Percentiles rank a stretch among this genome's conserved stretches.
These are phyloP conservation scores for Australoheros scitulus DNA, from an alignment of 2,113 vertebrate genomes.

Conservation along the genomic window DNA sequence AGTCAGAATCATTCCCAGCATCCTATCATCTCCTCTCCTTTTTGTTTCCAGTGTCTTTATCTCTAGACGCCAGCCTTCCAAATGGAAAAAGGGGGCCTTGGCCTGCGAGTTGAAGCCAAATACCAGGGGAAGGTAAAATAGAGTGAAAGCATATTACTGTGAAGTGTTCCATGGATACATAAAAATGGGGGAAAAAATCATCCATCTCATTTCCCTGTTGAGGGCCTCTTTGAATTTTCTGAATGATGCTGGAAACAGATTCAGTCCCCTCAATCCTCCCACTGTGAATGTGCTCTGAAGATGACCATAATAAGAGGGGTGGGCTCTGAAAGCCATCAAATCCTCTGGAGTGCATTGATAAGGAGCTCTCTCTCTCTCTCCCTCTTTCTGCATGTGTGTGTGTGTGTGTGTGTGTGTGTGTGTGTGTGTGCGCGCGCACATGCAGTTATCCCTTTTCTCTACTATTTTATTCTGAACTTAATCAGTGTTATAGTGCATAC, in stretches of 20 bases:
- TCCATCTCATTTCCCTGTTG: constrained; percentile 75
- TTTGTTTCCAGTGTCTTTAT: constrained; percentile 65
- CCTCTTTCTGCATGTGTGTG: not conserved
- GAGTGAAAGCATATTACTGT: constrained; percentile 66
- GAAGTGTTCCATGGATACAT: constrained; percentile 64
- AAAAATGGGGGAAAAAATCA: constrained; percentile 52
- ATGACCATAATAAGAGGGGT: constrained; percentile 75
- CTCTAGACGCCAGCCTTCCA: constrained; percentile 62
- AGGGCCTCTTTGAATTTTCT: constrained; percentile 75
- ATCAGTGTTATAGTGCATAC: not conserved
- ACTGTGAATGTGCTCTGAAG: constrained; percentile 67
- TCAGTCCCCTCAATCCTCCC: constrained; percentile 60
- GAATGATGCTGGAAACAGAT: constrained; percentile 73
- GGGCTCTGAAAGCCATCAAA: constrained; percentile 69
- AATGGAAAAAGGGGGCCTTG: constrained; percentile 43
- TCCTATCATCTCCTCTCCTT: constrained; percentile 23
- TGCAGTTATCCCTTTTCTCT: not conserved
- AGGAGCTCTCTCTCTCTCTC: constrained; percentile 37
- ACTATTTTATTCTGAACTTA: not conserved
- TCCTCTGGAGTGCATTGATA: constrained; percentile 79
- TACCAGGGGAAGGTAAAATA: constrained; percentile 64
- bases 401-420: not conserved
- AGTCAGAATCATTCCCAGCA: constrained; percentile 33
- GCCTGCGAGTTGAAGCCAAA: constrained; percentile 55
- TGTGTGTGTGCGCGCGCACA: not conserved